Evolutionary conservation across 1,140 invertebrate genomes (phyloP).

Genomic region (Pectinophora gossypiella): DNA sequence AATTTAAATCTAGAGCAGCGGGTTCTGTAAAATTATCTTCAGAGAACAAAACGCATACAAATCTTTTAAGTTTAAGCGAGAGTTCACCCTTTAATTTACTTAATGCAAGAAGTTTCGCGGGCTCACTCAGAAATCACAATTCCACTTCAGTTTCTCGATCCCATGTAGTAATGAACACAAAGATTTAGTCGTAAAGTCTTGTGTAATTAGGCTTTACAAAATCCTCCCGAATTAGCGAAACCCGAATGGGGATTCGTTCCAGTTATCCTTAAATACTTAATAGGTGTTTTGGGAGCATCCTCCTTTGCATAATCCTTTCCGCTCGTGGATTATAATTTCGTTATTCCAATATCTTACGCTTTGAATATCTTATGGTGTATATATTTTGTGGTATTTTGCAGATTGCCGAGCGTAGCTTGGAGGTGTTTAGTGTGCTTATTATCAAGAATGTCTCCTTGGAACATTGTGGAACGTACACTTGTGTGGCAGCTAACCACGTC

Average conservation of each 20-base stretch:
- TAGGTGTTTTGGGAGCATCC: background rate
- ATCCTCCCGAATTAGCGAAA: background rate
- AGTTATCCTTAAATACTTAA: background rate
- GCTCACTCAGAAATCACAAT: too few relatives aligned
- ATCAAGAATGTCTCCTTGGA: constrained; percentile 85
- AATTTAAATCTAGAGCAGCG: too few relatives aligned
- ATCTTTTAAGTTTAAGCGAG: too few relatives aligned
- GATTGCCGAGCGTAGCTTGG: constrained; percentile 77
- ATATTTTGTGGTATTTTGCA: constrained; percentile 20
- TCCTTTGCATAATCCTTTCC: background rate
- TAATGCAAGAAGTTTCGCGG: too few relatives aligned
- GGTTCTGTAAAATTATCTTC: too few relatives aligned
- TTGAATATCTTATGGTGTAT: background rate
- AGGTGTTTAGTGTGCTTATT: constrained; percentile 85
- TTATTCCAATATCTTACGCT: background rate
- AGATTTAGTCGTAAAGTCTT: background rate
- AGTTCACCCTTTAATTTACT: too few relatives aligned
- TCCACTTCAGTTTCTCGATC: too few relatives aligned
- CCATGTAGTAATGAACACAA: too few relatives aligned
- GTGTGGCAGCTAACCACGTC: constrained; percentile 90
- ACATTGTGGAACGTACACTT: constrained; percentile 92
- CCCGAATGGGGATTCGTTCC: background rate
- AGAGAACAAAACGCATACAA: too few relatives aligned
- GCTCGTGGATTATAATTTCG: background rate
- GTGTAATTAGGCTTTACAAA: background rate